Evolutionary conservation across 1,140 invertebrate genomes (phyloP).

Genomic region (Drosophila pseudoobscura): DNA sequence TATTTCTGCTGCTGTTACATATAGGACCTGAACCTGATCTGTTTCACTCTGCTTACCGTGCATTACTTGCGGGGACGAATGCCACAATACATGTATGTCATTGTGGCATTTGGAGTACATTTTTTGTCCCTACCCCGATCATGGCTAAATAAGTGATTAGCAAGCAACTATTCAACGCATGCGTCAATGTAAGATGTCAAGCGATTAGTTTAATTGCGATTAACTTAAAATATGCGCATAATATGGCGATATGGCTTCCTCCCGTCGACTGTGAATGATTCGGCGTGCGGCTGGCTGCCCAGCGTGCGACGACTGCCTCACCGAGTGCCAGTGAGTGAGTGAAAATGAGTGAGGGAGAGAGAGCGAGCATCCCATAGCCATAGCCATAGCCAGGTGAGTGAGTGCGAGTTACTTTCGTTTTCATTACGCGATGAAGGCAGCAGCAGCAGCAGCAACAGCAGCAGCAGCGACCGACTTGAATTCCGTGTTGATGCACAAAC

Average conservation of each 20-base stretch:
- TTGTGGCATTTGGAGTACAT: constrained; percentile 32
- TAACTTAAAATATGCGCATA: constrained; percentile 50
- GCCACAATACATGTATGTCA: constrained; percentile 25
- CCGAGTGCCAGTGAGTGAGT: constrained; percentile 8
- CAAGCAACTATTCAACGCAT: constrained; percentile 37
- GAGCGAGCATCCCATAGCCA: not conserved
- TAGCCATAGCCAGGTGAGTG: constrained; percentile 11
- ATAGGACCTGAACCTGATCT: too few relatives aligned
- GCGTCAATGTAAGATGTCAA: constrained; percentile 55
- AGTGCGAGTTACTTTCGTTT: constrained; percentile 75
- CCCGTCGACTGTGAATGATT: constrained; percentile 41
- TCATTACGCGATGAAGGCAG: constrained; percentile 59
- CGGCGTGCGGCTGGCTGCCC: constrained; percentile 1
- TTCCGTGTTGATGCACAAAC: constrained; percentile 77
- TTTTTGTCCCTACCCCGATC: constrained; percentile 25
- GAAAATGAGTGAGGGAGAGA: constrained; percentile 23
- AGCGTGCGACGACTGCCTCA: not conserved
- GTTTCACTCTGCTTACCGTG: not conserved
- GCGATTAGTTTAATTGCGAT: constrained; percentile 48
- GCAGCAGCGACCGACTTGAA: constrained; percentile 47
- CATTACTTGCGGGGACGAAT: not conserved
- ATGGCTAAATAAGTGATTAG: constrained; percentile 46
- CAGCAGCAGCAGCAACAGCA: constrained; percentile 18
- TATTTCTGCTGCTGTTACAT: constrained; percentile 1
- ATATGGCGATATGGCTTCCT: constrained; percentile 15